Percentiles rank a stretch among this genome's conserved stretches.
Evolutionary conservation across 2,888 invertebrate genomes (phyloP).

Genomic region (Aradus depressus): DNA sequence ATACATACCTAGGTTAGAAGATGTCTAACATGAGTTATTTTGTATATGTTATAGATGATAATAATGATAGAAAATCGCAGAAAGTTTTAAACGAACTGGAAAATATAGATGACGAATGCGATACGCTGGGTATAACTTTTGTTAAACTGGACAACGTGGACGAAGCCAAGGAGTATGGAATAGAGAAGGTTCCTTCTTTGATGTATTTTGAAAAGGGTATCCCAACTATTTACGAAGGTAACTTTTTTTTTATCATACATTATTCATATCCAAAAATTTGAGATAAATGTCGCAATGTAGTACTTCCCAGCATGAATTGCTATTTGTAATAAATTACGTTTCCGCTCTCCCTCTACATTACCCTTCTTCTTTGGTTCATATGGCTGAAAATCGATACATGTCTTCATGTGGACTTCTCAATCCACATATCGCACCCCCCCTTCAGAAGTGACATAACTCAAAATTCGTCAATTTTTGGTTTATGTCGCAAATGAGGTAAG

Average conservation of each 20-base stretch:
- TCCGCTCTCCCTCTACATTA: too few species aligned
- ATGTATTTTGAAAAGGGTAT: slow-evolving; percentile 51
- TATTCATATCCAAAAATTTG: not conserved
- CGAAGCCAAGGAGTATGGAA: slow-evolving; percentile 82
- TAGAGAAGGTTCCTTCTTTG: slow-evolving; percentile 74
- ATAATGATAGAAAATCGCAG: slow-evolving; percentile 78
- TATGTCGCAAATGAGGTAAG: too few species aligned
- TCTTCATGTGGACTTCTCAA: too few species aligned
- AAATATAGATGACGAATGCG: slow-evolving; percentile 89
- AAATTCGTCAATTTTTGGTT: too few species aligned
- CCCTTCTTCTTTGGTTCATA: too few species aligned
- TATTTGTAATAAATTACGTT: too few species aligned
- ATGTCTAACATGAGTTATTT: slow-evolving; percentile 78
- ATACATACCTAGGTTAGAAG: too few species aligned
- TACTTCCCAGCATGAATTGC: too few species aligned
- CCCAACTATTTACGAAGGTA: slow-evolving; percentile 39
- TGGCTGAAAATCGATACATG: too few species aligned
- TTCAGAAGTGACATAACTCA: not conserved
- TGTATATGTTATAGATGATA: slow-evolving; percentile 74
- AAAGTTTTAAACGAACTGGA: slow-evolving; percentile 76
- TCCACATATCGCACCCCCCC: not conserved
- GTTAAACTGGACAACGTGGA: slow-evolving; percentile 86
- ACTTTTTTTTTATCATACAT: not conserved
- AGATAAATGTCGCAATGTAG: too few species aligned
- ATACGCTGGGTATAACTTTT: slow-evolving; percentile 75